Evolutionary conservation across 2,888 invertebrate genomes (phyloP), one percentile per base, ranked within the genome.

Genomic region (Phytoseiulus persimilis): DNA sequence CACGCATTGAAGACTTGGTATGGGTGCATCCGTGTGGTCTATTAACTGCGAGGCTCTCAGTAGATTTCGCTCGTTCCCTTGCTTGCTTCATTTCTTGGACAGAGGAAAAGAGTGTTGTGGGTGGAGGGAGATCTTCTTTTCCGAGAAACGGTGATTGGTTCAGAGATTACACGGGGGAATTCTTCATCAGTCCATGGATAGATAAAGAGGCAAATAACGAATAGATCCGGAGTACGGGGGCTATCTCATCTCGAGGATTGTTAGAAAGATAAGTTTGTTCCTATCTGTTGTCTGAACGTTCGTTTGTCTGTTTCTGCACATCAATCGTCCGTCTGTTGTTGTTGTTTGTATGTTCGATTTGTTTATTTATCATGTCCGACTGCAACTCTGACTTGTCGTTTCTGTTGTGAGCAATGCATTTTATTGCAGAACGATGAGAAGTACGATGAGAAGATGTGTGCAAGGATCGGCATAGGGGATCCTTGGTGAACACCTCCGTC

Each of bases 201-300:
- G 9, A 65, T 14, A 14, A 28, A 65, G 28, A 28, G 65, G 65
- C 14, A 18, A 28, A 65, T 6, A 23, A 28, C 2, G 65, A 65
- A 28, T 65, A 65, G 65, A 65, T 65, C 23, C 65, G 18, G 9
- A 65, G 14, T 23, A 2, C 5, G 28, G 65, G 65, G 18, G 65
- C 11, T 11, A 65, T 65, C 5, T 2, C 18, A 65, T 65, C 9
- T 14, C n/a, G n/a, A n/a, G n/a, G n/a, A n/a, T 14, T 65, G 18
- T 23, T 11, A 83, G 45, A 11, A 46, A 46, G 89, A 89, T 46
- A 32, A 89, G n/a, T 90, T 90, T 83, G 83, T 89, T 84, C 33
- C 45, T 90, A 33, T 83, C 83, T 90, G 39, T 32, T 90, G 65
- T 83, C 83, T 90, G 39, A 31, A 83, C 32, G 83, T 89, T 83